These are phyloP conservation scores for Candoia aspera DNA, from an alignment of 2,113 vertebrate species.

Conservation along the genomic window DNA sequence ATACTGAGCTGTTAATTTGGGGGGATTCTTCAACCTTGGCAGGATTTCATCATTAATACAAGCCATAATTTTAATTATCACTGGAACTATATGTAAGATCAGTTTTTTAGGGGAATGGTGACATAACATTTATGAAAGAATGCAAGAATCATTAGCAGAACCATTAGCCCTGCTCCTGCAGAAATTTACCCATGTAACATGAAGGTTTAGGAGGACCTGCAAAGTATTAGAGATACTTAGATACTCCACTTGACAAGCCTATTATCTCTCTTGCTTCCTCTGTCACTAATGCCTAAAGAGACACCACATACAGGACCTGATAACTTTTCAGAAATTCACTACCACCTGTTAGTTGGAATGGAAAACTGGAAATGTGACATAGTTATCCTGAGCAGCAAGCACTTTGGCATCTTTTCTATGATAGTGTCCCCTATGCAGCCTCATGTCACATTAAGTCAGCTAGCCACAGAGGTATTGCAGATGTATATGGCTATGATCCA, in stretches of 20 bases:
- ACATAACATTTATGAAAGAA: neutral
- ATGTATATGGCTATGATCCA: neutral
- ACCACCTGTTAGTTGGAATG: neutral
- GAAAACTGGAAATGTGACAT: neutral
- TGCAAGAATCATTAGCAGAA: neutral
- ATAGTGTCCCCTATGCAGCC: neutral
- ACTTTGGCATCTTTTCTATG: neutral
- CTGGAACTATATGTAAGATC: neutral
- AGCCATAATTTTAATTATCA: neutral
- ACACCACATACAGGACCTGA: neutral
- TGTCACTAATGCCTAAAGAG: neutral
- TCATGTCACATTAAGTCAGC: neutral
- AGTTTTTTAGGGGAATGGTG: neutral
- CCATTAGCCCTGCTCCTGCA: neutral
- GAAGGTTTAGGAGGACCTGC: neutral
- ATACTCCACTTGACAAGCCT: neutral
- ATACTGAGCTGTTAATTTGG: neutral
- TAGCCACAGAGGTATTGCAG: neutral
- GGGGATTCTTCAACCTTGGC: neutral
- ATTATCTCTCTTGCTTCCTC: neutral
- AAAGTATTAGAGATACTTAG: neutral
- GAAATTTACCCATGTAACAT: neutral
- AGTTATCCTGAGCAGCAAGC: neutral
- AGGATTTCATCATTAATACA: neutral
- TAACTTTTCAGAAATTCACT: neutral